Percentiles rank a stretch among this genome's conserved stretches.
phyloP scores from a whole-genome alignment of 2,113 vertebrate species.

The Agelaius tricolor region DNA sequence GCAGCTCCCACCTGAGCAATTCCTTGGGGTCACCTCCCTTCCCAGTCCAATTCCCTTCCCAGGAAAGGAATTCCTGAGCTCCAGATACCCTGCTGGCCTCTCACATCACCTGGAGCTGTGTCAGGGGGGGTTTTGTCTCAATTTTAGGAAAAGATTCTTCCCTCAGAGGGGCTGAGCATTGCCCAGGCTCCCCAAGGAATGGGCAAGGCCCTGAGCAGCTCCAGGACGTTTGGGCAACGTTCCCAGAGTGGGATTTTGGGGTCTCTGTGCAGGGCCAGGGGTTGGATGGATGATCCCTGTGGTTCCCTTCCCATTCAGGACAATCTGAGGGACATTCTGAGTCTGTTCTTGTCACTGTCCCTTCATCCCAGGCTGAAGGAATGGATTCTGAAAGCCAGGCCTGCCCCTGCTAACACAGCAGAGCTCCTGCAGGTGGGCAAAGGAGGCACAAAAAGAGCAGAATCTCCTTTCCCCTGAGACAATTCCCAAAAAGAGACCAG shows the following conservation, averaged over 20 bases:
- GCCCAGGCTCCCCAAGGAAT: not conserved
- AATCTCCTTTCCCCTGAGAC: not conserved
- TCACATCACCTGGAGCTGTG: not conserved
- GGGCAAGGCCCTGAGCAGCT: not conserved
- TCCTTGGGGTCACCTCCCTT: rapidly evolving
- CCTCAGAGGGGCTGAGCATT: not conserved
- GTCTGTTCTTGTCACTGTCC: not conserved
- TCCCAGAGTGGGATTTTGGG: not conserved
- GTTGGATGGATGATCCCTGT: not conserved
- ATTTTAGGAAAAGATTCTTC: not conserved
- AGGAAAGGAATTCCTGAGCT: not conserved
- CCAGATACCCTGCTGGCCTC: not conserved
- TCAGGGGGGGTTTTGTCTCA: rapidly evolving
- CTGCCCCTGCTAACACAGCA: not conserved
- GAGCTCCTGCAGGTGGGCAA: not conserved
- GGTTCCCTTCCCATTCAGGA: not conserved
- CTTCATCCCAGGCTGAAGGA: not conserved
- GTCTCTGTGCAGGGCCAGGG: not conserved
- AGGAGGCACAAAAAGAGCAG: not conserved
- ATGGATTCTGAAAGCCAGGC: not conserved
- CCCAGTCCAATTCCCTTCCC: not conserved
- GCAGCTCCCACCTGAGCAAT: not conserved
- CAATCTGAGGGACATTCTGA: not conserved
- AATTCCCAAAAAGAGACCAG: not conserved
- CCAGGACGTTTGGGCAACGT: rapidly evolving